Percentiles rank a stretch among this genome's conserved stretches.
These are phyloP conservation scores for Tenebrio molitor DNA, from an alignment of 1,140 invertebrate genomes.

Conservation along the genomic window DNA sequence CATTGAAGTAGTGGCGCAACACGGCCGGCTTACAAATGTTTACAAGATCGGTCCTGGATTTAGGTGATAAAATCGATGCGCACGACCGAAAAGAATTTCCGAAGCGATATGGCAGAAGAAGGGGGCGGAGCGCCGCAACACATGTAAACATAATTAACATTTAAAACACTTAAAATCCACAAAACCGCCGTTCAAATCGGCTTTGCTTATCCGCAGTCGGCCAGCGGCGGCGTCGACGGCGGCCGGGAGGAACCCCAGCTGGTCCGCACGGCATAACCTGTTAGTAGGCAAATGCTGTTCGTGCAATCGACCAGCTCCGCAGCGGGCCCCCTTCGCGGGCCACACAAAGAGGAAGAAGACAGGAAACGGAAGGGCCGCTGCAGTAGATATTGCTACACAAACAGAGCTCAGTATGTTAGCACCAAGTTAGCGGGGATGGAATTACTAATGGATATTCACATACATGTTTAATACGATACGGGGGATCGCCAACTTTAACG, in stretches of 20 bases:
- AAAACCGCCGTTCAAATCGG: conserved; percentile 50
- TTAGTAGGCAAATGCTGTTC: conserved; percentile 56
- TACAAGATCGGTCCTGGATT: conserved; percentile 16
- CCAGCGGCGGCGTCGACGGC: conserved; percentile 25
- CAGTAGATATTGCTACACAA: conserved; percentile 57
- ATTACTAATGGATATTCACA: conserved; percentile 58
- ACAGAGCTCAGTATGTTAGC: conserved; percentile 58
- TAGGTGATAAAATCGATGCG: conserved; percentile 29
- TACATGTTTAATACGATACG: conserved; percentile 58
- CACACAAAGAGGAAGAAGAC: conserved; percentile 46
- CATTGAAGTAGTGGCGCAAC: conserved; percentile 25
- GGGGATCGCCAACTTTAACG: conserved; percentile 53
- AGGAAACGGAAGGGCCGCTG: conserved; percentile 26
- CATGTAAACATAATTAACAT: conserved; percentile 53
- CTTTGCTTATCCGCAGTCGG: conserved; percentile 51
- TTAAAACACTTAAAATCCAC: conserved; percentile 52
- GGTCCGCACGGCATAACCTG: conserved; percentile 50
- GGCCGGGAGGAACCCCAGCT: conserved; percentile 19
- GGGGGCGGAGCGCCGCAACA: conserved; percentile 1
- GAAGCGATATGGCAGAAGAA: neutral
- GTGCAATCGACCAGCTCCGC: conserved; percentile 39
- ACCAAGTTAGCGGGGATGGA: conserved; percentile 59
- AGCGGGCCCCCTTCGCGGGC: neutral
- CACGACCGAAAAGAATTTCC: neutral
- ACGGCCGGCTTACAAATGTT: conserved; percentile 18